Evolutionary conservation across 2,888 invertebrate genomes (phyloP).

Genomic region (Parascotia fuliginaria): DNA sequence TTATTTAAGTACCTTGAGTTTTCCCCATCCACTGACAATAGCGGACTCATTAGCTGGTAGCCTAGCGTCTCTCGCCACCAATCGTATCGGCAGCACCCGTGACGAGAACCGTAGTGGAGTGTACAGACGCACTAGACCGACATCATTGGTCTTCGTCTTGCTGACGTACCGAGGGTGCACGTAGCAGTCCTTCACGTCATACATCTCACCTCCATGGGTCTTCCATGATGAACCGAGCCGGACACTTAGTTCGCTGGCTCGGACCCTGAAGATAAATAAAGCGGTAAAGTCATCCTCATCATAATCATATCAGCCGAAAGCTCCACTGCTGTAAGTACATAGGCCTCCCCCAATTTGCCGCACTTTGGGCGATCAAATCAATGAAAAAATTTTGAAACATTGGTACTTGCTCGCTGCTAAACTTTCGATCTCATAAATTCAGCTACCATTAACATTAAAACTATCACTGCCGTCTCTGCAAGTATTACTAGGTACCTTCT

Average conservation of each 20-base stretch:
- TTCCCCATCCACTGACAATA: conserved; percentile 81
- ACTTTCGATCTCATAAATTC: no score
- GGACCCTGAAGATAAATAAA: conserved; percentile 50
- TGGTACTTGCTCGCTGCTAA: no score
- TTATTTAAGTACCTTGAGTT: conserved; percentile 55
- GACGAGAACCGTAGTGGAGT: conserved; percentile 69
- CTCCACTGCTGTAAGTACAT: no score
- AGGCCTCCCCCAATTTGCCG: no score
- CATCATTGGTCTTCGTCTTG: conserved; percentile 77
- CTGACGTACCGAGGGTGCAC: conserved; percentile 77
- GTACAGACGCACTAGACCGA: conserved; percentile 74
- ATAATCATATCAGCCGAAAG: no score
- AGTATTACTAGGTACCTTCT: no score
- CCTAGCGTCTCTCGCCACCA: conserved; percentile 58
- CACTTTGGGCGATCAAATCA: no score
- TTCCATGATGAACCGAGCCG: conserved; percentile 82
- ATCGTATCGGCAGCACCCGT: conserved; percentile 67
- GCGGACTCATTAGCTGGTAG: conserved; percentile 63
- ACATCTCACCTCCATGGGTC: conserved; percentile 81
- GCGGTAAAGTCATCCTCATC: no score
- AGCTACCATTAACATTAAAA: no score
- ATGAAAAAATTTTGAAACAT: no score
- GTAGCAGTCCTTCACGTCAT: conserved; percentile 70
- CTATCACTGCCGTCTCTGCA: no score
- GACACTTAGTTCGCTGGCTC: conserved; percentile 70